A percentile compares a stretch with the other conserved stretches of the same genome.
Conservation (phyloP, 2,888 invertebrate species). For the Lumbricus terrestris region DNA sequence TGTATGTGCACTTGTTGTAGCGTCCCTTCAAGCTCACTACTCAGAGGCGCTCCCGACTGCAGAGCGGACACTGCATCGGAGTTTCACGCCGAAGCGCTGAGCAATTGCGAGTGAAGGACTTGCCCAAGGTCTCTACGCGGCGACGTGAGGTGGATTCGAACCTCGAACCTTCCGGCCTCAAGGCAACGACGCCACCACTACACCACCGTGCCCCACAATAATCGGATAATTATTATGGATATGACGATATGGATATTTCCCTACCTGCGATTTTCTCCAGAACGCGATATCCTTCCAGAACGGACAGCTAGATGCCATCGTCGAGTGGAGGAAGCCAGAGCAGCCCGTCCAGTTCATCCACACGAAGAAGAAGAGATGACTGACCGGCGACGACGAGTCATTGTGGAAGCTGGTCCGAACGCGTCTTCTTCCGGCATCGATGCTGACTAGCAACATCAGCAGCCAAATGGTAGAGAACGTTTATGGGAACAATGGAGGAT, state of each 20-base stretch:
- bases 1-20: no score
- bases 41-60: no score
- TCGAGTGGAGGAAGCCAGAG: neutral
- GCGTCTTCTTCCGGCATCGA: neutral
- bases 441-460: neutral
- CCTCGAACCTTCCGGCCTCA: no score
- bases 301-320: neutral
- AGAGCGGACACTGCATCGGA: no score
- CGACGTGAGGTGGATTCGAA: no score
- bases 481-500: neutral
- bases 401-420: neutral
- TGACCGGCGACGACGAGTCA: conserved; percentile 3
- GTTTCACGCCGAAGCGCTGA: no score
- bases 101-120: no score
- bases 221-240: no score
- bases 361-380: neutral
- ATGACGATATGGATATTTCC: neutral
- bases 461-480: neutral
- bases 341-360: neutral
- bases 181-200: no score
- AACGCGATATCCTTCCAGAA: conserved; percentile 10
- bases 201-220: no score
- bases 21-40: no score
- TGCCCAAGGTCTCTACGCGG: no score
- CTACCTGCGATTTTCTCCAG: conserved; percentile 4